Base-by-base conservation (phyloP, 2,797 vertebrate species). In the Sebastes vulpes region DNA sequence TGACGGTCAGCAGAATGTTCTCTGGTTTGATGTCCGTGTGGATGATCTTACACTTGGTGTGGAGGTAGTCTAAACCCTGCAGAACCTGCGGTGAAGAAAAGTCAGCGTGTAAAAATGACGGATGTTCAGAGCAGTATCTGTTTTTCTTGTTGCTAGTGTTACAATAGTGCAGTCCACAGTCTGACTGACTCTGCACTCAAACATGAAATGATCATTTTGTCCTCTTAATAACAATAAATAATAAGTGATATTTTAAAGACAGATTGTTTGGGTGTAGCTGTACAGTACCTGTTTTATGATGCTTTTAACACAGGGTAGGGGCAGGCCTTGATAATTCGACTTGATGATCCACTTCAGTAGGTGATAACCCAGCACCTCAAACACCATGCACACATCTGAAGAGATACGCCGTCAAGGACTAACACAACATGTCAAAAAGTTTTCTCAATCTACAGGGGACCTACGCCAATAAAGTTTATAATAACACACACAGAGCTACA, bases 271-370 rank as follows among this genome's bases (percentile, higher is more conserved):
- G 9, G 50, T 64, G 23, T 9, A 29, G 31, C 12, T 38, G 10
- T 38, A 16, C 32, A n/a, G 18, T 92, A 97, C 98, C 96, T 99
- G 98, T 57, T 93, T 94, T 86, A 99, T 98, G 81, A 99, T 99
- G 95, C 96, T 98, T 95, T 98, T 99, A 66, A 99, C 98, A 85
- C 98, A 98, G 50, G 97, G 96, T 18, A 97, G 93, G 0, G 98
- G 98, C 81, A 99, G 96, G 16, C 98, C 98, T 93, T 99, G 98
- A 90, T 99, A 99, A 91, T 99, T 99, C 4, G 98, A 99, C 84
- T 99, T 99, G 92, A 99, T 99, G 92, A 99, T 99, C 98, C 98
- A 99, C 89, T 99, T 99, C 28, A 99, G 95, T 6, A 99, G 96
- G 91, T 99, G 98, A 90, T 99, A 98, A 1, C 98, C 98, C 72